Percentiles rank a stretch among this genome's conserved stretches.
Conservation (phyloP, 30 jellyfish, hydroid and myxozoan genomes). For the Aurelia aurita region DNA sequence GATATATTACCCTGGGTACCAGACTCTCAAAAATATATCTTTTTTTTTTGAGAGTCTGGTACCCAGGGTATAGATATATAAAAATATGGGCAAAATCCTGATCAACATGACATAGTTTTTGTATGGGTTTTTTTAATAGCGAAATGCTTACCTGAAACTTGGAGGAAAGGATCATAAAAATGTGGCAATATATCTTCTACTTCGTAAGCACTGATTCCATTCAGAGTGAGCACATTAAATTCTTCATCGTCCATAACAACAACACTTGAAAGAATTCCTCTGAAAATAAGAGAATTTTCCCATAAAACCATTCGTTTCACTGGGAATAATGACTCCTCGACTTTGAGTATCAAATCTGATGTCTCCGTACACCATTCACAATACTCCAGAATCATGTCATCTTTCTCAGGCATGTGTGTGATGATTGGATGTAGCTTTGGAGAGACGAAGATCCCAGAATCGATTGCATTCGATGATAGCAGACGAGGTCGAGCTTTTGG, state of each 20-base stretch:
- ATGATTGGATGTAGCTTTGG: neutral
- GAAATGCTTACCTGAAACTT: conserved; percentile 21
- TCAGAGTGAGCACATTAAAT: conserved; percentile 12
- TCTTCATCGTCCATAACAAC: conserved; percentile 16
- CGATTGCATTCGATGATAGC: neutral
- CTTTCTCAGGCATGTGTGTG: neutral
- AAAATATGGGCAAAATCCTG: no score
- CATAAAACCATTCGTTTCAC: conserved; percentile 54
- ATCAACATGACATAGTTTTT: neutral
- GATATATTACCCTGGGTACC: no score
- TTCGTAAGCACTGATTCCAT: conserved; percentile 37
- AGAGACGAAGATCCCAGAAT: conserved; percentile 18
- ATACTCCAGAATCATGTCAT: neutral
- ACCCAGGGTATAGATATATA: no score
- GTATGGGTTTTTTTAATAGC: neutral
- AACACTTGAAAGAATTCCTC: conserved; percentile 7
- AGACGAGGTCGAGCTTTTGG: neutral
- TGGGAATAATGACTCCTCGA: conserved; percentile 35
- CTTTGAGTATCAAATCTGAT: conserved; percentile 35
- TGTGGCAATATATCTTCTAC: conserved; percentile 34
- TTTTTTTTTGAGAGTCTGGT: no score
- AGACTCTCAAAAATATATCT: no score
- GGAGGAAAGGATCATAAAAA: conserved; percentile 19
- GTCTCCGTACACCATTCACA: conserved; percentile 23
- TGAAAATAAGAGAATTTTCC: conserved; percentile 39